Conservation (phyloP, 2,888 invertebrate species). For the Labia minor region DNA sequence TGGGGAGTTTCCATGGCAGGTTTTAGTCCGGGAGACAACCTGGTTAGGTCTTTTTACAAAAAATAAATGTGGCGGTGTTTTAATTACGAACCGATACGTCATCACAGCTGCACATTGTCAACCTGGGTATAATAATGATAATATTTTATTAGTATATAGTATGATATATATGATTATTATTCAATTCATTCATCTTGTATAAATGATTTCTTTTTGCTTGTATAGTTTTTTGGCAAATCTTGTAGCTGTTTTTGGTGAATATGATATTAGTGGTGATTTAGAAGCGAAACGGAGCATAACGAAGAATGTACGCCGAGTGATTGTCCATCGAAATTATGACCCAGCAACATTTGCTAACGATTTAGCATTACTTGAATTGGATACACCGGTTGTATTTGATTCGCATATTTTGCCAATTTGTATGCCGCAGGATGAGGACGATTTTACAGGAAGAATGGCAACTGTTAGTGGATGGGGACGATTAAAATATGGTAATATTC, state of each 20-base stretch:
- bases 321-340: conserved; percentile 80
- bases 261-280: conserved; percentile 74
- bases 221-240: conserved; percentile 75
- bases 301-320: conserved; percentile 73
- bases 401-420: conserved; percentile 87
- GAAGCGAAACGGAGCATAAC: conserved; percentile 67
- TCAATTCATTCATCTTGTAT: not conserved
- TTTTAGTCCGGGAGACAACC: conserved; percentile 79
- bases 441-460: conserved; percentile 76
- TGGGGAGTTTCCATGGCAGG: conserved; percentile 90
- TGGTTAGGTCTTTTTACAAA: conserved; percentile 90
- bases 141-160: conserved; percentile 5
- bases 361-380: conserved; percentile 74
- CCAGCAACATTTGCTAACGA: conserved; percentile 88
- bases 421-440: conserved; percentile 64
- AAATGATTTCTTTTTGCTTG: no score
- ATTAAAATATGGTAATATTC: conserved; percentile 60
- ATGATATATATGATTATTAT: conserved; percentile 17
- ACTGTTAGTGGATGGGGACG: conserved; percentile 90
- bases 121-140: conserved; percentile 72
- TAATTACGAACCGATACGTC: conserved; percentile 77
- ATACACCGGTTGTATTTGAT: conserved; percentile 70
- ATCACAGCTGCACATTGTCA: conserved; percentile 92
- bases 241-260: conserved; percentile 84
- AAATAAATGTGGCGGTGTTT: conserved; percentile 88